Evolutionary conservation across 23 tunicate genomes (phyloP).

Genomic region (Halocynthia aurantium): DNA sequence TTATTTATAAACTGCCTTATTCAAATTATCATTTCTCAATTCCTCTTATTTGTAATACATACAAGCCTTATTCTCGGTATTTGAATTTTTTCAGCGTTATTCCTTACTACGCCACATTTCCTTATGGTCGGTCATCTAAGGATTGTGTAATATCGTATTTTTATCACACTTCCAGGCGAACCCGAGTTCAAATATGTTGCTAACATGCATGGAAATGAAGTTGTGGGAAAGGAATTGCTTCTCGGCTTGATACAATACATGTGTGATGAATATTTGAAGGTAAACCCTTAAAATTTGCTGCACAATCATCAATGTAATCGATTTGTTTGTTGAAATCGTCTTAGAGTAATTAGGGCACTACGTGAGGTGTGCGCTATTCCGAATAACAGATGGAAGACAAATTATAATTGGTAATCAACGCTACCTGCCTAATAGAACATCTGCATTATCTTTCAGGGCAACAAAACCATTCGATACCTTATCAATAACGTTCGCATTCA

Average conservation of each 20-base stretch:
- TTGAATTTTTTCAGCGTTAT: too few relatives aligned
- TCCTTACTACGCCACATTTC: too few relatives aligned
- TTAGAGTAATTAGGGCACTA: too few relatives aligned
- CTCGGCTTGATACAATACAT: slow-evolving; percentile 50
- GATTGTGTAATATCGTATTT: too few relatives aligned
- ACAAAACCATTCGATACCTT: slow-evolving; percentile 30
- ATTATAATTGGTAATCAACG: background rate
- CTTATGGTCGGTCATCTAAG: too few relatives aligned
- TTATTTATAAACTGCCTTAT: too few relatives aligned
- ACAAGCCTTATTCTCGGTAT: too few relatives aligned
- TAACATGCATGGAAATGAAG: slow-evolving; percentile 97
- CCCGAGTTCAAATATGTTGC: slow-evolving; percentile 91
- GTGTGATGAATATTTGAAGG: slow-evolving; percentile 60
- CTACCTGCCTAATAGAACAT: background rate
- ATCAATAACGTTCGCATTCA: slow-evolving; percentile 27
- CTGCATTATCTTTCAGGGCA: slow-evolving; percentile 14
- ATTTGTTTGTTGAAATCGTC: too few relatives aligned
- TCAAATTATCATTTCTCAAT: too few relatives aligned
- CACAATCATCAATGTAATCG: too few relatives aligned
- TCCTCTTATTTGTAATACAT: too few relatives aligned
- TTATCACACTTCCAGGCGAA: slow-evolving; percentile 17
- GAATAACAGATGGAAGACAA: background rate
- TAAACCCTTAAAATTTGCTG: background rate
- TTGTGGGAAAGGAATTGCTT: slow-evolving; percentile 80
- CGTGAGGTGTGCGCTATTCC: too few relatives aligned